phyloP scores from a whole-genome alignment of 2,797 vertebrate species.

The Balearica regulorum region DNA sequence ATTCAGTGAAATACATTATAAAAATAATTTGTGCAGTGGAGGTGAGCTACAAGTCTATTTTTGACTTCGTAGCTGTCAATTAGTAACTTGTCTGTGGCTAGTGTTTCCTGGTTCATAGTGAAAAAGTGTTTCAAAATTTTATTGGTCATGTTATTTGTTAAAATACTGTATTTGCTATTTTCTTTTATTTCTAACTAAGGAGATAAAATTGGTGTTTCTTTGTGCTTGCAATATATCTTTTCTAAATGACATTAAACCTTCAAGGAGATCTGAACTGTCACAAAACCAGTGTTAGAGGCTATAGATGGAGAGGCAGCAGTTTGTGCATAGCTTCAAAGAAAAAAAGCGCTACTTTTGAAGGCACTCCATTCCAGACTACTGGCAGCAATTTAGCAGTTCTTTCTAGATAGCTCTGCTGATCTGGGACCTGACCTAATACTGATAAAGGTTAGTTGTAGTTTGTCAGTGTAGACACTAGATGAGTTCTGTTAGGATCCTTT shows the following conservation, averaged over 20 bases:
- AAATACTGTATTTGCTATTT: not conserved
- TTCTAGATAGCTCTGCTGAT: slow-evolving; percentile 25
- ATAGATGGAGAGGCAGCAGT: not conserved
- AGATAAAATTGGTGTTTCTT: not conserved
- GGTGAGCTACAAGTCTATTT: not conserved
- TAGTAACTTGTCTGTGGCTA: not conserved
- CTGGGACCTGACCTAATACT: slow-evolving; percentile 4
- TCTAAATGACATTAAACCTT: not conserved
- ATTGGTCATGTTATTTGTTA: not conserved
- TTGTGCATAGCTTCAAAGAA: not conserved
- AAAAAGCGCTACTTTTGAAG: not conserved
- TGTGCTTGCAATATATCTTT: not conserved
- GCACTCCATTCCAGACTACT: not conserved
- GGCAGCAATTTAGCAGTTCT: not conserved
- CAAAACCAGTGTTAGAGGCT: not conserved
- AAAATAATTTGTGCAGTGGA: not conserved
- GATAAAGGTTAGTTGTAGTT: not conserved
- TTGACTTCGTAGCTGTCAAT: not conserved
- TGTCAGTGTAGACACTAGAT: not conserved
- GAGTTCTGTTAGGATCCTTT: not conserved
- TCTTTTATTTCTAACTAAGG: not conserved
- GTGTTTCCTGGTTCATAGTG: not conserved
- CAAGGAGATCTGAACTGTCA: not conserved
- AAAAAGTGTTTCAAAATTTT: not conserved
- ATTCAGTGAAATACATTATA: not conserved